These are phyloP conservation scores for Chiroxiphia lanceolata DNA, from an alignment of 2,797 vertebrate genomes.

Conservation along the genomic window DNA sequence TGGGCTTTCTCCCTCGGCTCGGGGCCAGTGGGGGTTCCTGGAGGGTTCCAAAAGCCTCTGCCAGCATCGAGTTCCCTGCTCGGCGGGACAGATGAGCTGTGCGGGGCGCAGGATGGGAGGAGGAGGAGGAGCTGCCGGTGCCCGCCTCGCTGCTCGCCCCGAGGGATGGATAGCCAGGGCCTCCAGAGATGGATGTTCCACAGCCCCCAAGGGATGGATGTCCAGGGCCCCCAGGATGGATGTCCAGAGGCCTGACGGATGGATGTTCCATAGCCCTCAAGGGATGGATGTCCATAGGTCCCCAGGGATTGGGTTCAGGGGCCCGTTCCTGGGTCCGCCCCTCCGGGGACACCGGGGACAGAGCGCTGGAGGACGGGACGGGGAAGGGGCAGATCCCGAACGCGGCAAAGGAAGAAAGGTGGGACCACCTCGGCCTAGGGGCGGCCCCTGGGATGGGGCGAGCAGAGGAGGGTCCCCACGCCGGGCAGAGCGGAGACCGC, in stretches of 20 bases:
- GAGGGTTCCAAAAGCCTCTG: rapidly evolving
- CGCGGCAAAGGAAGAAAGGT: neutral
- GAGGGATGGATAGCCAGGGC: neutral
- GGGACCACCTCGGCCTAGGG: too few species aligned
- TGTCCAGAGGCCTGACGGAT: neutral
- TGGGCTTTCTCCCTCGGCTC: neutral
- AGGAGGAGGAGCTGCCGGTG: neutral
- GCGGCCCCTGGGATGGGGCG: too few species aligned
- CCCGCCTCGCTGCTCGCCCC: neutral
- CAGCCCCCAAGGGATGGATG: neutral
- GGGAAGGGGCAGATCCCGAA: neutral
- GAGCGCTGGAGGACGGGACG: too few species aligned
- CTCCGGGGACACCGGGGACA: too few species aligned
- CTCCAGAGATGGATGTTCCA: neutral
- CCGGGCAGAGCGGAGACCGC: neutral
- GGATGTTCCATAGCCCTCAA: too few species aligned
- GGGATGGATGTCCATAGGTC: too few species aligned
- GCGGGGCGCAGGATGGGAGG: neutral
- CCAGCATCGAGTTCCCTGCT: neutral
- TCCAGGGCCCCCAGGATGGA: neutral
- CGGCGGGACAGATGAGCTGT: neutral
- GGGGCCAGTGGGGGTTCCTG: neutral
- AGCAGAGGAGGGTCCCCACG: too few species aligned
- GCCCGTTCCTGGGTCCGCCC: neutral
- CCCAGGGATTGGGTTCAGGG: neutral